Evolutionary conservation across 2,888 invertebrate species (phyloP), one percentile per base, ranked within the genome.

Genomic region (Apodemia zela): DNA sequence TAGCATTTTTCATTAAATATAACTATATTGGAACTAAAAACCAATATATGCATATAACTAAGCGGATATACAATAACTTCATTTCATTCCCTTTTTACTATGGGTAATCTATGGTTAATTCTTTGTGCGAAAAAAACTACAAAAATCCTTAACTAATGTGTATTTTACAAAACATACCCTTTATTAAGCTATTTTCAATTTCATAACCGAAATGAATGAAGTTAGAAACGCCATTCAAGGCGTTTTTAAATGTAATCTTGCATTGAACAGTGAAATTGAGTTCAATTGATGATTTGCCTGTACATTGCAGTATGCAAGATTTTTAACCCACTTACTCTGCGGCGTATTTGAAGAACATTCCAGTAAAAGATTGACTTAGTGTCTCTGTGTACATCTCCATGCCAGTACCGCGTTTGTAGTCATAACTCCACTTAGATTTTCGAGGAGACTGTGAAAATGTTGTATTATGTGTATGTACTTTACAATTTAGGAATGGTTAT

Each of bases 371-470:
- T 76, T 97, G 96, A 93, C 99, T 99, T 93, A 99, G 94, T 81
- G 97, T 98, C 94, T 99, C 98, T 83, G 99, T 99, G 94, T 99
- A 99, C 98, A 99, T 98, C 95, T 99, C 99, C 98, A 99, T 99
- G 84, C 99, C 99, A 80, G 99, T 99, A 87, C 99, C 99, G 84
- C 98, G 95, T 90, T 99, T 96, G 94, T 99, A 99, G 95, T 99
- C 98, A 94, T 99, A 98, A 94, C 98, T 98, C 99, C 99, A 99
- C 91, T 97, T 96, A 93, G 98, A 97, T 95, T 97, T 97, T 92
- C 97, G 97, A 93, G 97, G 96, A 89, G 97, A 97, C 98, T 98
- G 94, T 92, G 92, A 80, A 90, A 89, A 85, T 84, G 79, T 80
- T 84, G 89, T 87, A 88, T 81, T 80, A 70, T 73, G 45, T 45